phyloP scores from a whole-genome alignment of 2,797 vertebrate genomes.

The Neostethus bicornis region DNA sequence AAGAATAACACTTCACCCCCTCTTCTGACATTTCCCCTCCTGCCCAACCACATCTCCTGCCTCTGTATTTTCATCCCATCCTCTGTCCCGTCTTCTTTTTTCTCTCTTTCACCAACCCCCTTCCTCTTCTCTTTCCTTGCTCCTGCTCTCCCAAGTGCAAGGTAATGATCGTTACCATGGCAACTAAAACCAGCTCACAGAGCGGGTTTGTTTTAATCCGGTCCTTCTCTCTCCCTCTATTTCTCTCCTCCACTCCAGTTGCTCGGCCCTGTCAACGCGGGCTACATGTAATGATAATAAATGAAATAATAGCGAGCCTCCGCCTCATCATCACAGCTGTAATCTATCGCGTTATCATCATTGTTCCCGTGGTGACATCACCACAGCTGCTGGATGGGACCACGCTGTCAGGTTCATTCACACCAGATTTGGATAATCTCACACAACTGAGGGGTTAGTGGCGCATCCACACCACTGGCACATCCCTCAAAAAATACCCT shows the following conservation, averaged over 20 bases:
- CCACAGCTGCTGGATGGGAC: conserved; percentile 63
- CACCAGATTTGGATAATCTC: conserved; percentile 79
- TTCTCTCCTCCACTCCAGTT: conserved; percentile 27
- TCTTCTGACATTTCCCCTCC: conserved; percentile 58
- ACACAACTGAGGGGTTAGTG: conserved; percentile 64
- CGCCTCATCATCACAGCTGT: conserved; percentile 72
- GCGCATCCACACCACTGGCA: conserved; percentile 61
- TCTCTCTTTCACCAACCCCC: conserved; percentile 32
- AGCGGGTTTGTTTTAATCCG: conserved; percentile 84
- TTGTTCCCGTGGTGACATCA: conserved; percentile 63
- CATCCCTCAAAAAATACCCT: conserved; percentile 57
- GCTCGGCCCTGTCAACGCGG: conserved; percentile 71
- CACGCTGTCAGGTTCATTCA: conserved; percentile 77
- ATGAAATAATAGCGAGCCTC: conserved; percentile 75
- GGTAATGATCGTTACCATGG: conserved; percentile 87
- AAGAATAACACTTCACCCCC: conserved; percentile 36
- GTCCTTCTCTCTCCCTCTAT: conserved; percentile 54
- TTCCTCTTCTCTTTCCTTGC: conserved; percentile 61
- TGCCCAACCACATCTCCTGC: conserved; percentile 28
- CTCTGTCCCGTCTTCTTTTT: conserved; percentile 58
- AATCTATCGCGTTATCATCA: conserved; percentile 72
- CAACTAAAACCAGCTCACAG: conserved; percentile 85
- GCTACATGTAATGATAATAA: conserved; percentile 77
- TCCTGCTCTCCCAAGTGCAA: conserved; percentile 84
- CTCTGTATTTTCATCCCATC: conserved; percentile 55